phyloP scores from a whole-genome alignment of 2,113 vertebrate species.

The Sigmodon hispidus region DNA sequence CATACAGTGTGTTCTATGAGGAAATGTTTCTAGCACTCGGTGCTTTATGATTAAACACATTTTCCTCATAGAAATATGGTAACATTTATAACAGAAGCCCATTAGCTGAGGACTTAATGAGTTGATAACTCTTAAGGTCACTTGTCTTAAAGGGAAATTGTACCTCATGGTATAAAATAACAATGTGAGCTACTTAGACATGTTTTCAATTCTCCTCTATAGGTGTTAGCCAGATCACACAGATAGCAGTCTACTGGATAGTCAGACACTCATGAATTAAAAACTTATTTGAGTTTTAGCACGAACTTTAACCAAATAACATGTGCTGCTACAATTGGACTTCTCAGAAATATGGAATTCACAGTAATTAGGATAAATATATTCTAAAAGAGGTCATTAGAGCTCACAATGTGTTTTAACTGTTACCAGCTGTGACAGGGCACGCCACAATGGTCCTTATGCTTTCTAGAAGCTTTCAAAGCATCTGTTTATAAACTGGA shows the following conservation, averaged over 20 bases:
- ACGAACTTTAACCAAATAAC: slow-evolving; percentile 15
- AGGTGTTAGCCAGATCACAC: not conserved
- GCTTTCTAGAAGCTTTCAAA: slow-evolving; percentile 54
- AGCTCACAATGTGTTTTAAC: slow-evolving; percentile 14
- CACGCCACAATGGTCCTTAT: not conserved
- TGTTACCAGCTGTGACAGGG: slow-evolving; percentile 66
- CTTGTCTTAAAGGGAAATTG: not conserved
- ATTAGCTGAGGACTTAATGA: not conserved
- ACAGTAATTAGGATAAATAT: slow-evolving; percentile 59
- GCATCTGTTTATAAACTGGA: slow-evolving; percentile 80
- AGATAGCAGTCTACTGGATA: not conserved
- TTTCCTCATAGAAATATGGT: slow-evolving; percentile 7
- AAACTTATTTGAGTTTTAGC: slow-evolving; percentile 44
- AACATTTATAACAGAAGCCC: slow-evolving; percentile 18
- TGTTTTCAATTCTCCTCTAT: not conserved
- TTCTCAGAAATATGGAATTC: slow-evolving; percentile 40
- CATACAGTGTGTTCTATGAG: not conserved
- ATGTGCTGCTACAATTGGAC: slow-evolving; percentile 45
- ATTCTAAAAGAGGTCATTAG: slow-evolving; percentile 59
- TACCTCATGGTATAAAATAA: slow-evolving; percentile 23
- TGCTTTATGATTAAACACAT: not conserved
- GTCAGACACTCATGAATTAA: not conserved
- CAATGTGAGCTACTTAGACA: not conserved
- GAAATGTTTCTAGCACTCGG: not conserved
- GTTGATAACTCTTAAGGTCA: slow-evolving; percentile 10